Evolutionary conservation across 2,797 vertebrate species (phyloP).

Genomic region (Epinephelus coioides): DNA sequence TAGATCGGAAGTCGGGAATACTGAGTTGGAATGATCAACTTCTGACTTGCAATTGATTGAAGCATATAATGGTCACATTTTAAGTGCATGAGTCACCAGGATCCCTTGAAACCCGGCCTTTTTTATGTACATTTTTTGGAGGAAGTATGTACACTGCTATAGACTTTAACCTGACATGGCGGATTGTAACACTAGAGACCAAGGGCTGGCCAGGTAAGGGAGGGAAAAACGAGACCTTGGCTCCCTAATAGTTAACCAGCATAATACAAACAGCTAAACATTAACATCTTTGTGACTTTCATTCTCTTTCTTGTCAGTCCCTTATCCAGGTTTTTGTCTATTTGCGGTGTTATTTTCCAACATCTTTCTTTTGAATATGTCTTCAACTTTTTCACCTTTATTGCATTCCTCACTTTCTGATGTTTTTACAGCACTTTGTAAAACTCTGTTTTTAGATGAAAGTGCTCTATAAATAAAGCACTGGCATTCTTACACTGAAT

Average conservation of each 20-base stretch:
- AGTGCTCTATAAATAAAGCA: constrained; percentile 59
- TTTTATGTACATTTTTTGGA: neutral
- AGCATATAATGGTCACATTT: constrained; percentile 2
- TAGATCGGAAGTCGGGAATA: no score
- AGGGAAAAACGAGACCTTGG: constrained; percentile 53
- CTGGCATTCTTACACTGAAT: constrained; percentile 15
- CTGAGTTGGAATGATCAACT: no score
- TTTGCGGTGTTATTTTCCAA: constrained; percentile 48
- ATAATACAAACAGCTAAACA: constrained; percentile 60
- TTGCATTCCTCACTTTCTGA: neutral
- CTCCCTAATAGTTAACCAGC: constrained; percentile 69
- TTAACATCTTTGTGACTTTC: constrained; percentile 57
- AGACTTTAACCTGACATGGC: constrained; percentile 42
- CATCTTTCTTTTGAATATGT: neutral
- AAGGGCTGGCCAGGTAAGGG: neutral
- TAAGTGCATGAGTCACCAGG: neutral
- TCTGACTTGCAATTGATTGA: no score
- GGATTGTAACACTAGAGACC: neutral
- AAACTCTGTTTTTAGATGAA: constrained; percentile 59
- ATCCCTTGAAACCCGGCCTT: neutral
- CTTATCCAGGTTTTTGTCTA: neutral
- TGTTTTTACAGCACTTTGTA: constrained; percentile 21
- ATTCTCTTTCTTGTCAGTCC: neutral
- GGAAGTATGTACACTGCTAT: neutral
- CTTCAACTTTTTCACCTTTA: neutral